Conservation (phyloP, 2,888 invertebrate genomes). For the Leucophenga maculata region DNA sequence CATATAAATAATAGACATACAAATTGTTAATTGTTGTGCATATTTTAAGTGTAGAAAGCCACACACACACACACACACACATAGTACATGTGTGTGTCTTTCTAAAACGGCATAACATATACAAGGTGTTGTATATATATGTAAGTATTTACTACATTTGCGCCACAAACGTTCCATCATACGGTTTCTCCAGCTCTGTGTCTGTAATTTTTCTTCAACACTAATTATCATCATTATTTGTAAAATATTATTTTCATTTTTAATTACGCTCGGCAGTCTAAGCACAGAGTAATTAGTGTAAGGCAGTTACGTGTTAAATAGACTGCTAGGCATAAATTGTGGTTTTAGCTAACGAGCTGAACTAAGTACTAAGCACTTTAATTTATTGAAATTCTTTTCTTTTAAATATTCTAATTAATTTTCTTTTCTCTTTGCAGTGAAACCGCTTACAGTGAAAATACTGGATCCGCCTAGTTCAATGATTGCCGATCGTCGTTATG, state of each 20-base stretch:
- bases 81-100: too few species aligned
- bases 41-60: conserved; percentile 10
- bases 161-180: too few species aligned
- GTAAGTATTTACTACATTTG: background rate
- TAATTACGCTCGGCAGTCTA: conserved; percentile 29
- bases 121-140: background rate
- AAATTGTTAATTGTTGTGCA: conserved; percentile 30
- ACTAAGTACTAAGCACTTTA: conserved; percentile 2
- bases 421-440: conserved; percentile 75
- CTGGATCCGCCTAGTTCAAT: conserved; percentile 80
- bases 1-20: conserved; percentile 31
- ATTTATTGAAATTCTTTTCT: conserved; percentile 4
- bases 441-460: conserved; percentile 86
- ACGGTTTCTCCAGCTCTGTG: too few species aligned
- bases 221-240: conserved; percentile 24
- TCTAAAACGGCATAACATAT: too few species aligned
- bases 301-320: background rate
- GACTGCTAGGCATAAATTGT: background rate
- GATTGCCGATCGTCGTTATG: conserved; percentile 87
- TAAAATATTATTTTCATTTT: conserved; percentile 38
- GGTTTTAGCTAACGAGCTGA: background rate
- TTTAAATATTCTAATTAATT: conserved; percentile 29
- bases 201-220: conserved; percentile 25
- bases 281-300: conserved; percentile 28
- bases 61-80: background rate